These are phyloP conservation scores for Blera fallax DNA, from an alignment of 2,888 invertebrate species.

Conservation along the genomic window DNA sequence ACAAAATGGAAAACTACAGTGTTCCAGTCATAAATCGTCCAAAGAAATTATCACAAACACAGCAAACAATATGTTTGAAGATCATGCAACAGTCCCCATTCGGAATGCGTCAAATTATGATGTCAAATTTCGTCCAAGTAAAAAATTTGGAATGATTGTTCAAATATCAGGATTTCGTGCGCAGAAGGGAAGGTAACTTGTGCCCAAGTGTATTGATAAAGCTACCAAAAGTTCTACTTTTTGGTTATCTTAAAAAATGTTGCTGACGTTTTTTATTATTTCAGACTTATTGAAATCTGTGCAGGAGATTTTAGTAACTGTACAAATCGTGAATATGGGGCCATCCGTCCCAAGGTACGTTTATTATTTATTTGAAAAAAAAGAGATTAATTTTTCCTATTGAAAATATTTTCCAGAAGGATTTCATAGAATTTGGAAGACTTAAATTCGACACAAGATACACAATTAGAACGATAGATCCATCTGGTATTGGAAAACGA, in stretches of 20 bases:
- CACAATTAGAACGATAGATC: slow-evolving; percentile 76
- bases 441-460: slow-evolving; percentile 80
- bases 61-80: slow-evolving; percentile 64
- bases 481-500: slow-evolving; percentile 21
- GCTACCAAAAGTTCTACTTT: too few relatives aligned
- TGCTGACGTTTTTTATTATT: background rate
- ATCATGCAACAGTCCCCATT: slow-evolving; percentile 51
- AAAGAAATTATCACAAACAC: slow-evolving; percentile 38
- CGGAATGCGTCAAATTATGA: slow-evolving; percentile 74
- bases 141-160: slow-evolving; percentile 80
- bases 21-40: slow-evolving; percentile 69
- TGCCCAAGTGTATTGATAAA: too few relatives aligned
- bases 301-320: slow-evolving; percentile 78
- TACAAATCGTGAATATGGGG: slow-evolving; percentile 80
- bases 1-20: slow-evolving; percentile 74
- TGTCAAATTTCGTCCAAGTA: slow-evolving; percentile 79
- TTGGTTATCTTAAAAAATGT: too few relatives aligned
- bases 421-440: slow-evolving; percentile 80
- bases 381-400: background rate
- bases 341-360: slow-evolving; percentile 79
- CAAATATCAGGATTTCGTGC: slow-evolving; percentile 79
- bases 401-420: slow-evolving; percentile 76
- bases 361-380: background rate
- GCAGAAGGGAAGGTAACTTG: slow-evolving; percentile 79
- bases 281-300: slow-evolving; percentile 80